Evolutionary conservation across 1,140 invertebrate species (phyloP).

Genomic region (Temnothorax curvispinosus): DNA sequence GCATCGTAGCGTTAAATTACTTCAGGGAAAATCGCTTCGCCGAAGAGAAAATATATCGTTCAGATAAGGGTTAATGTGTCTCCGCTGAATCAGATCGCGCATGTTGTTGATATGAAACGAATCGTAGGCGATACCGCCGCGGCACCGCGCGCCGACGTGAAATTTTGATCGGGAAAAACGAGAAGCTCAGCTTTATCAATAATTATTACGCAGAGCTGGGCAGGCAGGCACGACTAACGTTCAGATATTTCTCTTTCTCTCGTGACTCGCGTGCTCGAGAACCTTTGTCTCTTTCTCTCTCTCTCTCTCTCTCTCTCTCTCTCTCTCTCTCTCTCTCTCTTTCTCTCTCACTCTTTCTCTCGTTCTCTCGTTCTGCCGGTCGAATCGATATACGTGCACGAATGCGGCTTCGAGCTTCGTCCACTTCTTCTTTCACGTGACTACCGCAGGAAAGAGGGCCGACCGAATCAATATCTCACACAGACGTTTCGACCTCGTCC

Average conservation of each 20-base stretch:
- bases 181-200: slow-evolving; percentile 26
- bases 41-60: not conserved
- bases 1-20: not conserved
- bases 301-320: slow-evolving; percentile 10
- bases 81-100: not conserved
- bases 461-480: slow-evolving; percentile 75
- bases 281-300: slow-evolving; percentile 12
- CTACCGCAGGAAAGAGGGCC: slow-evolving; percentile 76
- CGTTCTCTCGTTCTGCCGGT: slow-evolving; percentile 58
- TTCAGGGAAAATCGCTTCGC: not conserved
- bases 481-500: slow-evolving; percentile 71
- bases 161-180: slow-evolving; percentile 53
- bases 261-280: slow-evolving; percentile 65
- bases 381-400: slow-evolving; percentile 77
- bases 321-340: slow-evolving; percentile 44
- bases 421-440: slow-evolving; percentile 77
- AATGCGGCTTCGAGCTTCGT: slow-evolving; percentile 76
- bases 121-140: not conserved
- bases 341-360: slow-evolving; percentile 23
- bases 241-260: slow-evolving; percentile 47
- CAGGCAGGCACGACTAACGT: slow-evolving; percentile 48
- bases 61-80: slow-evolving; percentile 10
- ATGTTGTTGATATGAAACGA: slow-evolving; percentile 9
- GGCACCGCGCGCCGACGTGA: slow-evolving; percentile 39
- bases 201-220: slow-evolving; percentile 46